These are phyloP conservation scores for Bilobella aurantiaca DNA, from an alignment of 1,140 invertebrate species.

Conservation along the genomic window DNA sequence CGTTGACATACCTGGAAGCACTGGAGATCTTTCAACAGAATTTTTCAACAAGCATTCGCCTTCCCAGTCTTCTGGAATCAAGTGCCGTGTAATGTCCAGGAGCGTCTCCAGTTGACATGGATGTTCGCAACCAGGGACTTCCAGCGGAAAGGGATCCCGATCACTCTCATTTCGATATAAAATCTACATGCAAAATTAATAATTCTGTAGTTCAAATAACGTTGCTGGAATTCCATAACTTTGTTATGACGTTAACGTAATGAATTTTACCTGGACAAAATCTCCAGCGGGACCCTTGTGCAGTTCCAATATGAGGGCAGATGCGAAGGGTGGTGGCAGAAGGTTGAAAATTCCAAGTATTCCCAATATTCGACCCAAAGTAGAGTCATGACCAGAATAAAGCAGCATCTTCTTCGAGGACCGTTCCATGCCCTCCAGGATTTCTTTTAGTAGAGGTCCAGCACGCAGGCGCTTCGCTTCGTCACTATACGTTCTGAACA, in stretches of 20 bases:
- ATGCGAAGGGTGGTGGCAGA: not conserved
- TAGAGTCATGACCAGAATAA: not conserved
- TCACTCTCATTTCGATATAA: not conserved
- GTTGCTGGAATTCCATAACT: not conserved
- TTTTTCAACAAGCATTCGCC: not conserved
- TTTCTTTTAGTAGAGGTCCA: not conserved
- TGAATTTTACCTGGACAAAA: no score
- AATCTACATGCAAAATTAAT: not conserved
- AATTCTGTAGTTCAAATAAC: not conserved
- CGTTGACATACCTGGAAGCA: no score
- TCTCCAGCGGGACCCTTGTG: not conserved
- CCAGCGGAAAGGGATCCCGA: not conserved
- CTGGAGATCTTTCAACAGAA: no score
- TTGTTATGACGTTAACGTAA: not conserved
- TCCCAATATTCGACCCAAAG: not conserved
- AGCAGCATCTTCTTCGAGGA: not conserved
- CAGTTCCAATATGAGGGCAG: not conserved
- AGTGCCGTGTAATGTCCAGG: not conserved
- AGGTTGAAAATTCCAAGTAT: not conserved
- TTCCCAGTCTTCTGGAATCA: not conserved
- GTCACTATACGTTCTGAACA: no score
- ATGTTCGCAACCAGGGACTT: not conserved
- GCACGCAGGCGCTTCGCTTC: no score
- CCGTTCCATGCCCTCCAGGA: not conserved
- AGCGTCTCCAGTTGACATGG: not conserved